Evolutionary conservation across 2,113 vertebrate genomes (phyloP), one percentile per base, ranked within the genome.

Genomic region (Buteo buteo): DNA sequence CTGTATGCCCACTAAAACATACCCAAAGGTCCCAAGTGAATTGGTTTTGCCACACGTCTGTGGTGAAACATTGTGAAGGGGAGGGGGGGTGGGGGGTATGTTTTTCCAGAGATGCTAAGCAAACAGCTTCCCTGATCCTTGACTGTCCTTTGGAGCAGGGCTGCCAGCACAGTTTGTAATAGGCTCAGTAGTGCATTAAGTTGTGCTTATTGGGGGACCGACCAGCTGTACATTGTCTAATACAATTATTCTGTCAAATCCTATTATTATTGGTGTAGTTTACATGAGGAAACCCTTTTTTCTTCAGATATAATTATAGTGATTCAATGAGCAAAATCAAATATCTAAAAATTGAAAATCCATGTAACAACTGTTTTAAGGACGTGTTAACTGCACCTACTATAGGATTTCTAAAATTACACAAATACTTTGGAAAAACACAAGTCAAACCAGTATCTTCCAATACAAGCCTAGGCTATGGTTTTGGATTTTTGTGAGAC

Each of bases 181-280:
- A 93, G 86, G 81, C 88, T 97, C 88, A 91, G 73, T 58, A 85
- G 40, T 73, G 93, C 62, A 89, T 91, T 89, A 89, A 76, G 78
- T 87, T 94, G 54, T 77, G 58, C 77, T 94, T 92, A 94, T 0
- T 73, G 54, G 34, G 40, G 42, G 29, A 85, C 82, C 2, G 28
- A 84, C 77, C 83, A 93, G 92, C 66, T 91, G 80, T 71, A 91
- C 62, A 25, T 70, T 62, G 77, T 32, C 88, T 89, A 91, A 95
- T 65, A 76, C 84, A 96, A 91, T 96, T 91, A 95, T 82, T 91
- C 62, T 73, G 40, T 69, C 71, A 87, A 93, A 94, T 69, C 62
- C 62, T 77, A 69, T 87, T 83, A 91, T 52, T 82, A 84, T 32
- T 70, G 54, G 36, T 32, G 38, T 34, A 85, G n/a, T 40, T 95